phyloP scores from a whole-genome alignment of 1,140 invertebrate species.

The Trialeurodes vaporariorum region DNA sequence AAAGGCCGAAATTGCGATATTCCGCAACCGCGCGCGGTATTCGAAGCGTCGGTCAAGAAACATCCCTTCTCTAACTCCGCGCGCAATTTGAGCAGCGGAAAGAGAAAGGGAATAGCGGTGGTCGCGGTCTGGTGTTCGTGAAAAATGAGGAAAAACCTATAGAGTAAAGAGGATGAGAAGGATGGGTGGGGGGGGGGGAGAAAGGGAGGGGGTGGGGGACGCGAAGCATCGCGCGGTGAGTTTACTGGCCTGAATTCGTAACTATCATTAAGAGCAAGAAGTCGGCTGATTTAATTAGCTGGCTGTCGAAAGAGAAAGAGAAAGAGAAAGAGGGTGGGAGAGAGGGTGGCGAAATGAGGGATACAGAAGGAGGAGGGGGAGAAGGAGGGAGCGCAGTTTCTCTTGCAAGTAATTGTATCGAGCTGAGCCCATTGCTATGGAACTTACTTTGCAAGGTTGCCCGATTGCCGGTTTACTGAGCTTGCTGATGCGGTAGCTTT shows the following conservation, averaged over 20 bases:
- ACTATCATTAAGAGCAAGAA: neutral
- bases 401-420: neutral
- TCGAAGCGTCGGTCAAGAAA: no score
- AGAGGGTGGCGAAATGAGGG: neutral
- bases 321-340: neutral
- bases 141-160: neutral
- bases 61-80: no score
- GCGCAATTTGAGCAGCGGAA: no score
- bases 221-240: neutral
- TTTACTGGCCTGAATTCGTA: neutral
- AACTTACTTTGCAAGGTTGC: no score
- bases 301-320: no score
- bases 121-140: neutral
- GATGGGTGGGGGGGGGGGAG: neutral
- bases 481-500: no score
- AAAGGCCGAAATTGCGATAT: no score
- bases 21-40: no score
- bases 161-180: neutral
- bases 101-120: no score
- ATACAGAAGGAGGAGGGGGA: neutral
- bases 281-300: neutral
- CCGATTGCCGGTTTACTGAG: no score
- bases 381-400: neutral
- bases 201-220: neutral
- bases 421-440: no score